Evolutionary conservation across 1,140 invertebrate genomes (phyloP), one percentile per base, ranked within the genome.

Genomic region (Bombus picipes): DNA sequence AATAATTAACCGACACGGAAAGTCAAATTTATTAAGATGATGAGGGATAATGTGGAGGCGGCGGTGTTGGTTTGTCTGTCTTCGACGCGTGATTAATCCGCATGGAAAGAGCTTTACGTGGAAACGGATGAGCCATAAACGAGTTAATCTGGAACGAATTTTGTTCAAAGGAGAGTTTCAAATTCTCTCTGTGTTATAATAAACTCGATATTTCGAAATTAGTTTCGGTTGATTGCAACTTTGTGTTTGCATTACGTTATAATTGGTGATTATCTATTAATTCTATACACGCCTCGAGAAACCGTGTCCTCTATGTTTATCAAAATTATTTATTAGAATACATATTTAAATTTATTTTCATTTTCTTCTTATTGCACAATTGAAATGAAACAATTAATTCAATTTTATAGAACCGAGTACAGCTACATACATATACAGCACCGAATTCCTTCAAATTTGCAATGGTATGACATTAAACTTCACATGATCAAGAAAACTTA

Each of bases 81-180:
- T 66, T 65, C 59, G 37, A 65, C 59, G 59, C 59, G 76, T 78
- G 76, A 78, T 78, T 78, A 78, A 66, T 43, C 76, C 37, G 15
- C 28, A 15, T 25, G 57, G 75, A 77, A 77, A 77, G 75, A 65
- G 75, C 57, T 77, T 78, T 43, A 39, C 59, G 22, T 32, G 59
- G 59, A 78, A 78, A 66, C 37, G 59, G 59, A 65, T 78, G 59
- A 65, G 37, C 76, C 59, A 39, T 78, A 66, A 78, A 78, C 76
- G 57, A 78, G 76, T 78, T 78, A 78, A 78, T 78, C 76, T 78
- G 39, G 59, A 78, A 78, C 76, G 59, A 66, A 78, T 43, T 43
- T 78, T 34, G 59, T 43, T 41, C n/a, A 66, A 65, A 77, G 57
- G 13, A 59, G 57, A 41, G 57, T 62, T n/a, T 28, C 75, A 77